phyloP scores from a whole-genome alignment of 2,888 invertebrate species.

The Xestia xanthographa region DNA sequence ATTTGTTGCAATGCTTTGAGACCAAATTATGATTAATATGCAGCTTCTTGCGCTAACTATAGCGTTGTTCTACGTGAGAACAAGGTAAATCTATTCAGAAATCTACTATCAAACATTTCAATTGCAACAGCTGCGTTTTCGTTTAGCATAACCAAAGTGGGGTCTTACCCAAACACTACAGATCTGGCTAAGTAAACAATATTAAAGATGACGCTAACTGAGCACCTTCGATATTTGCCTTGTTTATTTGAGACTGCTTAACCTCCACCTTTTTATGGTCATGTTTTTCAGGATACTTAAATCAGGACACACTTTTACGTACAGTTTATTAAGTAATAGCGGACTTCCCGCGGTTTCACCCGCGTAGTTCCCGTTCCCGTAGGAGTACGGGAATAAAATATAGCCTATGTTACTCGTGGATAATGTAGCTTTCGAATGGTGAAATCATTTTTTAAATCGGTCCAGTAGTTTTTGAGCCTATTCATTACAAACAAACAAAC shows the following conservation, averaged over 20 bases:
- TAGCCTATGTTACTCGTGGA: too few relatives aligned
- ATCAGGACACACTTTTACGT: constrained; percentile 1
- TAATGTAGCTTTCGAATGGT: too few relatives aligned
- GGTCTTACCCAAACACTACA: background rate
- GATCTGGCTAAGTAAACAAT: constrained; percentile 7
- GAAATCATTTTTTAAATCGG: too few relatives aligned
- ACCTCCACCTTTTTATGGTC: constrained; percentile 19
- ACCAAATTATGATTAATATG: constrained; percentile 5
- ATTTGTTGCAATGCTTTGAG: constrained; percentile 28
- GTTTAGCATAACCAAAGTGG: background rate
- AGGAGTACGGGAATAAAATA: too few relatives aligned
- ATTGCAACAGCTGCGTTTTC: constrained; percentile 15
- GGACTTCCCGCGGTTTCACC: too few relatives aligned
- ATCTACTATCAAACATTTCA: background rate
- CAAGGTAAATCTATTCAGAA: constrained; percentile 1
- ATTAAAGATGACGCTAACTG: background rate
- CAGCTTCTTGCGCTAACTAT: background rate
- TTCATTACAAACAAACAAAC: too few relatives aligned
- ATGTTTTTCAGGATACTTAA: constrained; percentile 11
- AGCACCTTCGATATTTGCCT: constrained; percentile 19
- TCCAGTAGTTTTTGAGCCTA: too few relatives aligned
- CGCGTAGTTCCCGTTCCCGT: too few relatives aligned
- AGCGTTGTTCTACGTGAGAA: constrained; percentile 5
- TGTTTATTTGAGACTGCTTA: constrained; percentile 9
- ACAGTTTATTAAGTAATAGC: background rate